Percentiles rank a stretch among this genome's conserved stretches.
Conservation (phyloP, 2,797 vertebrate species). For the Jordanella pulchra region DNA sequence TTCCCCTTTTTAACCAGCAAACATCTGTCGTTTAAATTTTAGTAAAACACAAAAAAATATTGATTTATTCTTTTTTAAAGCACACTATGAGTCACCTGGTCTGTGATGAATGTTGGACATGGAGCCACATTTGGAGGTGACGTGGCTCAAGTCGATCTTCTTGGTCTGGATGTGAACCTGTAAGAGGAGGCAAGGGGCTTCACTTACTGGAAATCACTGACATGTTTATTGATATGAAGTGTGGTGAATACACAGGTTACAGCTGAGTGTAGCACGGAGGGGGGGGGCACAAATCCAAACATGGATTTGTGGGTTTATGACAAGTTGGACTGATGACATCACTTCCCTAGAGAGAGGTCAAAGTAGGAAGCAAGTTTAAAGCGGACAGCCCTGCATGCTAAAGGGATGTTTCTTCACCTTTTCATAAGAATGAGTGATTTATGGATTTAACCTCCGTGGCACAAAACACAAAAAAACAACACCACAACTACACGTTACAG, state of each 20-base stretch:
- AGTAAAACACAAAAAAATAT: too few relatives aligned
- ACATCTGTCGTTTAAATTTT: too few relatives aligned
- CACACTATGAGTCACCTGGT: constrained; percentile 81
- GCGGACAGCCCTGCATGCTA: constrained; percentile 19
- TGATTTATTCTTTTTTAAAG: too few relatives aligned
- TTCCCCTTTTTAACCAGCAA: too few relatives aligned
- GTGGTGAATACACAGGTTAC: background rate
- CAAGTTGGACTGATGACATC: background rate
- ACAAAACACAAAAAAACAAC: constrained; percentile 6
- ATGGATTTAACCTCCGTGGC: background rate
- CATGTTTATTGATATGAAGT: background rate
- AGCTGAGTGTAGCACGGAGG: background rate
- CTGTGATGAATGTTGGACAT: constrained; percentile 92
- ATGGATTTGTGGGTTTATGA: constrained; percentile 10
- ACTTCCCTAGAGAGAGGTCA: constrained; percentile 24
- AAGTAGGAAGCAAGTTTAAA: constrained; percentile 11
- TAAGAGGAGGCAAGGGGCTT: background rate
- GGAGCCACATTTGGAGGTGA: constrained; percentile 93
- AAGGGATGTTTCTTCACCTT: background rate
- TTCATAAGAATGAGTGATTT: background rate
- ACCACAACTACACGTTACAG: constrained; percentile 7
- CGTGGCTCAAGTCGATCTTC: constrained; percentile 93
- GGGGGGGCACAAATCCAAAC: background rate
- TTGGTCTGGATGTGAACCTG: constrained; percentile 93
- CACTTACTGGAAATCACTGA: background rate